These are phyloP conservation scores for Crax fasciolata DNA, from an alignment of 2,797 vertebrate species.

Conservation along the genomic window DNA sequence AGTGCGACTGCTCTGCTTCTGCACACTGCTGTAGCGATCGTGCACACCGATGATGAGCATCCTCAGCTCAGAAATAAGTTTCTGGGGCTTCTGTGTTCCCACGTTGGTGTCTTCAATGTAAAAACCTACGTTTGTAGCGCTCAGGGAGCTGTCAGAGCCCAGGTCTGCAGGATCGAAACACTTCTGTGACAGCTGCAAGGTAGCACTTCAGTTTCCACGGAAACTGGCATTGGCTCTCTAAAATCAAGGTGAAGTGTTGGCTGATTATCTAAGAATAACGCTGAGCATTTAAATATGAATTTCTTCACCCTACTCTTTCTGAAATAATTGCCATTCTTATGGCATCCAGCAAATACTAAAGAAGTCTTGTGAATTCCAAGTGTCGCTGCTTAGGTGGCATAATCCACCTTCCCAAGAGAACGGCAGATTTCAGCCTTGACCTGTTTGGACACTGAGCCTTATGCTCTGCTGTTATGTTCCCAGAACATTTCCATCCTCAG, in stretches of 20 bases:
- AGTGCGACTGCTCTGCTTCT: rapidly evolving
- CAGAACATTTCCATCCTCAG: background rate
- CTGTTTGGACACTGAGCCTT: rapidly evolving
- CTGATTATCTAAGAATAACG: slow-evolving; percentile 40
- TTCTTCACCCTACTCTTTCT: slow-evolving; percentile 15
- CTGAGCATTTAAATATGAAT: background rate
- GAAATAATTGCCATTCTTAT: background rate
- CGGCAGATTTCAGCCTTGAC: background rate
- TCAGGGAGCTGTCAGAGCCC: background rate
- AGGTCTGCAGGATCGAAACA: background rate
- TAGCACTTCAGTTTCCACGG: slow-evolving; percentile 37
- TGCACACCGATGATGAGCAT: rapidly evolving
- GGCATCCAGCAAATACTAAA: rapidly evolving
- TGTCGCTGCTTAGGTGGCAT: background rate
- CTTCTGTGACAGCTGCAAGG: slow-evolving; percentile 6
- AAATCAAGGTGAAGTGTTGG: slow-evolving; percentile 61
- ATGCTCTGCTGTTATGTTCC: background rate
- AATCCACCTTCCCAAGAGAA: background rate
- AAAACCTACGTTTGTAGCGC: background rate
- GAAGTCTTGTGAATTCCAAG: background rate
- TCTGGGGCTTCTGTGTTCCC: background rate
- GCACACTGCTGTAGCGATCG: background rate
- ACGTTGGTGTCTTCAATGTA: background rate
- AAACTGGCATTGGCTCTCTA: slow-evolving; percentile 30
- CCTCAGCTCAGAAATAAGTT: background rate